These are phyloP conservation scores for Masnerella sp. DNA, from an alignment of 2,888 invertebrate species.

Conservation along the genomic window DNA sequence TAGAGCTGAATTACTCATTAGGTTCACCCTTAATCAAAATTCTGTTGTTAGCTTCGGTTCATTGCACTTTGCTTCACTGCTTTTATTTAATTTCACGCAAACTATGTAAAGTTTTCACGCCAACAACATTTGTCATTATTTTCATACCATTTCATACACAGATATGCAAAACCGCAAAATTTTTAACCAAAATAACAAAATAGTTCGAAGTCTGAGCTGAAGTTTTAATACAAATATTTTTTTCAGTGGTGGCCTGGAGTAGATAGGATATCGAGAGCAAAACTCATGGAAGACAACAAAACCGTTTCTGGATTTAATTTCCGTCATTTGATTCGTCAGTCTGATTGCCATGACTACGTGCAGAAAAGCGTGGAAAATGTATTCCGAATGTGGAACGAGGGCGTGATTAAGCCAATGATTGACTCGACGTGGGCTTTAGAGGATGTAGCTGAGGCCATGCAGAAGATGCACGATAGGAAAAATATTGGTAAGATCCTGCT, in stretches of 20 bases:
- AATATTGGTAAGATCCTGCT: slow-evolving; percentile 93
- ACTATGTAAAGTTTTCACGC: too few species aligned
- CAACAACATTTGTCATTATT: too few species aligned
- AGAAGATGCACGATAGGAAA: slow-evolving; percentile 94
- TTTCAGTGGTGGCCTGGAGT: slow-evolving; percentile 94
- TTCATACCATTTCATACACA: too few species aligned
- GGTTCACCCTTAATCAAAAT: slow-evolving; percentile 31
- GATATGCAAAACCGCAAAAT: too few species aligned
- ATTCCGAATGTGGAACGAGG: slow-evolving; percentile 86
- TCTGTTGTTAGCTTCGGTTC: slow-evolving; percentile 36
- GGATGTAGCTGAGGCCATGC: slow-evolving; percentile 93
- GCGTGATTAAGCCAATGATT: slow-evolving; percentile 88
- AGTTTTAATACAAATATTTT: slow-evolving; percentile 40
- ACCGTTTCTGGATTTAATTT: slow-evolving; percentile 89
- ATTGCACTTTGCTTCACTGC: slow-evolving; percentile 29
- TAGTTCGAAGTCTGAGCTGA: too few species aligned
- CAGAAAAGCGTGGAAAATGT: slow-evolving; percentile 85
- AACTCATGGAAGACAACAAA: slow-evolving; percentile 93
- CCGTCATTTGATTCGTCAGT: slow-evolving; percentile 86
- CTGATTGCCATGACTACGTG: slow-evolving; percentile 85
- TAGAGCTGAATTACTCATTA: slow-evolving; percentile 45
- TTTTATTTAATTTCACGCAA: too few species aligned
- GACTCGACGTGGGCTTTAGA: slow-evolving; percentile 94
- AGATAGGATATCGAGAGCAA: slow-evolving; percentile 92
- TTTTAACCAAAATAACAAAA: too few species aligned